These are phyloP conservation scores for Leptobrachium leishanense DNA, from an alignment of 2,113 vertebrate genomes.

Conservation along the genomic window DNA sequence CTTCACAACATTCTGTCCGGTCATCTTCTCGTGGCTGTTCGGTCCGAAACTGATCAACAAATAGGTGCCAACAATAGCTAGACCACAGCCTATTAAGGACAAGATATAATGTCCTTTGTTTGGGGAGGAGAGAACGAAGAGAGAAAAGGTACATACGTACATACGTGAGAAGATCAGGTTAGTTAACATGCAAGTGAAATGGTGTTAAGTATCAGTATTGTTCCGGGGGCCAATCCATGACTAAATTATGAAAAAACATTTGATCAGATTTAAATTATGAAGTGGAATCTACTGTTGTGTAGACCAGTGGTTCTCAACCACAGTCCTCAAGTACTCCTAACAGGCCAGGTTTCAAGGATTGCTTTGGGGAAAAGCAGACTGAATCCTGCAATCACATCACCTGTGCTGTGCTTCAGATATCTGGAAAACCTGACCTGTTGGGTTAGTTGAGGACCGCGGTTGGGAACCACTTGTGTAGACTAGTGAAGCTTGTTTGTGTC, in stretches of 20 bases:
- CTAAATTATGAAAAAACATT: background rate
- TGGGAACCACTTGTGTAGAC: no score
- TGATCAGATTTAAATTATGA: background rate
- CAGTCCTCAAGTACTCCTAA: no score
- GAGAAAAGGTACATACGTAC: conserved; percentile 42
- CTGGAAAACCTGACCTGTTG: no score
- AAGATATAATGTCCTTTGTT: conserved; percentile 79
- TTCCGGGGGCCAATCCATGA: background rate
- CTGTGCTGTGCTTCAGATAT: no score
- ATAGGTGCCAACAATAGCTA: conserved; percentile 84
- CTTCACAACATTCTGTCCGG: conserved; percentile 83
- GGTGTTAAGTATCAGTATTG: conserved; percentile 11
- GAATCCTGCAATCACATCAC: no score
- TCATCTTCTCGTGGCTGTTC: conserved; percentile 89
- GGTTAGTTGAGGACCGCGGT: no score
- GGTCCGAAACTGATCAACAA: conserved; percentile 93
- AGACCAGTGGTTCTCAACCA: no score
- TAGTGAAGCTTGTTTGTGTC: no score
- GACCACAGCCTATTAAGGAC: conserved; percentile 83
- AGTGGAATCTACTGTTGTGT: no score
- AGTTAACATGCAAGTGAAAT: background rate
- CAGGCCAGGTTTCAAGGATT: no score
- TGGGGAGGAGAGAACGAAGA: conserved; percentile 24
- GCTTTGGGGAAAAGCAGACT: no score
- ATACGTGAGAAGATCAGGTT: conserved; percentile 43